phyloP scores from a whole-genome alignment of 2,888 invertebrate species.

The Phaonia tiefii region DNA sequence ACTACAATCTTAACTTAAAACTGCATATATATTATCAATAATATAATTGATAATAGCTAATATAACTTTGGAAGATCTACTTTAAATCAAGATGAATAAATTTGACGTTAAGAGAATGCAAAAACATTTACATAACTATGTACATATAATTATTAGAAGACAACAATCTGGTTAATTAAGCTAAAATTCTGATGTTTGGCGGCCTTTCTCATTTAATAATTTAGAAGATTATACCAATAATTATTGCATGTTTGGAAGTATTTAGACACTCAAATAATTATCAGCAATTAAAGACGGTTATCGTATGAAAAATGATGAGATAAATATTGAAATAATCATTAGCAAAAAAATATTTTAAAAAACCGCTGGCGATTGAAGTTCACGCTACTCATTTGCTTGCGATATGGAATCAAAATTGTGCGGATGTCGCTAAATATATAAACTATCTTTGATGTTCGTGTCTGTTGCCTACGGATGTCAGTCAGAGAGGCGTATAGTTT shows the following conservation, averaged over 20 bases:
- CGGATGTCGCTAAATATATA: constrained; percentile 20
- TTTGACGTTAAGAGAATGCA: background rate
- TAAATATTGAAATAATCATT: constrained; percentile 12
- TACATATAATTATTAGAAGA: too few species aligned
- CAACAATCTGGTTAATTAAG: background rate
- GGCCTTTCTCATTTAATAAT: background rate
- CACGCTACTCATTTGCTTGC: background rate
- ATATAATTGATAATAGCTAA: background rate
- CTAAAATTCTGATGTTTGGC: background rate
- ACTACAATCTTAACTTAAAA: too few species aligned
- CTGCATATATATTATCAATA: background rate
- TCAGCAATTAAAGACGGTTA: background rate
- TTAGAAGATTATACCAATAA: background rate
- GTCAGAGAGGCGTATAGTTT: constrained; percentile 13
- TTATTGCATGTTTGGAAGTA: background rate
- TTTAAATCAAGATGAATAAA: constrained; percentile 14
- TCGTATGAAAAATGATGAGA: constrained; percentile 17
- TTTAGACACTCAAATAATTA: background rate
- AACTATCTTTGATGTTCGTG: background rate
- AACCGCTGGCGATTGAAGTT: constrained; percentile 5
- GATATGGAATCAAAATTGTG: constrained; percentile 19
- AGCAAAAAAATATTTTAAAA: too few species aligned
- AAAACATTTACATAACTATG: too few species aligned
- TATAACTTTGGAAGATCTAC: background rate
- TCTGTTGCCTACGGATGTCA: background rate